phyloP scores from a whole-genome alignment of 2,888 invertebrate genomes.

The Norana najaformis region DNA sequence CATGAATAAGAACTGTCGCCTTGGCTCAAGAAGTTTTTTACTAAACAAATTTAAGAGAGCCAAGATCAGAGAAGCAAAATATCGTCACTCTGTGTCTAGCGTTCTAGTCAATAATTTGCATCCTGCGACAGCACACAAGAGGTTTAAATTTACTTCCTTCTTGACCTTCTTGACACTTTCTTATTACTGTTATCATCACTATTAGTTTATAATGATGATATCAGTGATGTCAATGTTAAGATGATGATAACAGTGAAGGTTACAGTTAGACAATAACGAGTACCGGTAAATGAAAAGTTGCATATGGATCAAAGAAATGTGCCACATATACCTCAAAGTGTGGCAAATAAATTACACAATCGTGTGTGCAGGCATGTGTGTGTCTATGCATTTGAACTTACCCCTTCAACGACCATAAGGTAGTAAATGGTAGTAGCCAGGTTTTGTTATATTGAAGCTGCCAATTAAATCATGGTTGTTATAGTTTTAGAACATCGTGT shows the following conservation, averaged over 20 bases:
- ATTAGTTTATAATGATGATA: neutral
- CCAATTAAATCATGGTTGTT: too few species aligned
- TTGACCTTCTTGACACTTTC: neutral
- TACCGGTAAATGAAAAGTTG: neutral
- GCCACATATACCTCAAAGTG: neutral
- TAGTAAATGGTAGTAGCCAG: too few species aligned
- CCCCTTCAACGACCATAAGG: too few species aligned
- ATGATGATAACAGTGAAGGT: neutral
- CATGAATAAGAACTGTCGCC: neutral
- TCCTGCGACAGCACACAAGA: neutral
- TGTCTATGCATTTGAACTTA: neutral
- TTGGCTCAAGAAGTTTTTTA: neutral
- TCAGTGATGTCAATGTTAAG: neutral
- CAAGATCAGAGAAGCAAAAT: neutral
- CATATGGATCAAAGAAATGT: neutral
- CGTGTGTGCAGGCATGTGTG: neutral
- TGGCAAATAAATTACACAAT: neutral
- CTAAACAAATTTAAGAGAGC: neutral
- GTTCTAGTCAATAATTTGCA: neutral
- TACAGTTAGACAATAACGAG: neutral
- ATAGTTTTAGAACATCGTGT: too few species aligned
- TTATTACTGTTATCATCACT: neutral
- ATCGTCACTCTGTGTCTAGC: neutral
- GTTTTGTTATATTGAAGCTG: too few species aligned
- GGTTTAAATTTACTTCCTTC: neutral